Conservation (phyloP, 2,888 invertebrate genomes). For the Hipparchia semele region DNA sequence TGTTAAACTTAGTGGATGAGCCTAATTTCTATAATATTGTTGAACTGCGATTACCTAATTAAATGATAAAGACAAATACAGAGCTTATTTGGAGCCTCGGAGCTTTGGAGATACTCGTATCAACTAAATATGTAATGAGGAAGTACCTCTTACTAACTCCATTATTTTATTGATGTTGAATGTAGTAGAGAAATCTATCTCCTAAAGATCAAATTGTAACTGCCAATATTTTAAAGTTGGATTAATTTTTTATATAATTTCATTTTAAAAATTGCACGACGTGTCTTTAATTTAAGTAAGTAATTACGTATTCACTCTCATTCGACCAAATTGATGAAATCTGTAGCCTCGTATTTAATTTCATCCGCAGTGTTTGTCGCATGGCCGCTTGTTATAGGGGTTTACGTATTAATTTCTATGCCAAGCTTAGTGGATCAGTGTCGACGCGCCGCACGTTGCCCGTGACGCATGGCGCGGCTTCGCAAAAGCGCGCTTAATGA, state of each 20-base stretch:
- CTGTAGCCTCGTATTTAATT: conserved; percentile 28
- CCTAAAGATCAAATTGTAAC: neutral
- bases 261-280: neutral
- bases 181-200: neutral
- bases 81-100: neutral
- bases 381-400: conserved; percentile 54
- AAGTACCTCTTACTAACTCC: too few species aligned
- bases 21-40: neutral
- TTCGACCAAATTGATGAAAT: conserved; percentile 17
- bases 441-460: conserved; percentile 66
- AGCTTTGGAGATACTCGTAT: neutral
- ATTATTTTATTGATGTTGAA: neutral
- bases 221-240: conserved; percentile 2
- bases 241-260: neutral
- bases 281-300: conserved; percentile 10
- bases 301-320: conserved; percentile 11
- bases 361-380: conserved; percentile 47
- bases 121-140: neutral
- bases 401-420: conserved; percentile 73
- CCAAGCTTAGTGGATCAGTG: conserved; percentile 76
- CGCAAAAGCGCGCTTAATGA: conserved; percentile 73
- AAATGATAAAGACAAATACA: neutral
- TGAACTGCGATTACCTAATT: neutral
- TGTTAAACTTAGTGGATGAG: neutral
- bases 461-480: conserved; percentile 76